Evolutionary conservation across 1,140 invertebrate genomes (phyloP).

Genomic region (Euwallacea fornicatus): DNA sequence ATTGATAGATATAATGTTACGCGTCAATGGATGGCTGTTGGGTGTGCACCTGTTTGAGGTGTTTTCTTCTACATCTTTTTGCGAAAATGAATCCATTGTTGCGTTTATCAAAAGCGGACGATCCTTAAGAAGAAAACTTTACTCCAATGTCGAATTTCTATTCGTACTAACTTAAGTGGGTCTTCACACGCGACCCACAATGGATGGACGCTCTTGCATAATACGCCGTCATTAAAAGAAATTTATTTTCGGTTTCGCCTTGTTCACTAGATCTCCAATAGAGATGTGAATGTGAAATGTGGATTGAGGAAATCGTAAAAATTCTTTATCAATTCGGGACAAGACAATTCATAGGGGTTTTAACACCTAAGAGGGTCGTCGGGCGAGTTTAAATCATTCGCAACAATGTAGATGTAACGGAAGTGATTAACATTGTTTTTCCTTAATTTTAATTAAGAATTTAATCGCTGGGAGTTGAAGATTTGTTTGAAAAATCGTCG

Average conservation of each 20-base stretch:
- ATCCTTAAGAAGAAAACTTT: too few relatives aligned
- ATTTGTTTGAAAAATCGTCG: too few relatives aligned
- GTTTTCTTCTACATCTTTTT: too few relatives aligned
- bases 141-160: too few relatives aligned
- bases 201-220: conserved; percentile 26
- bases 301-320: conserved; percentile 12
- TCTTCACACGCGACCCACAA: conserved; percentile 26
- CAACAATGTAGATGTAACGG: too few relatives aligned
- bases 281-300: conserved; percentile 23
- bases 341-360: conserved; percentile 17
- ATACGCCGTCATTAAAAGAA: conserved; percentile 26
- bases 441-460: too few relatives aligned
- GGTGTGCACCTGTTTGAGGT: not conserved
- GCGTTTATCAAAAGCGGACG: too few relatives aligned
- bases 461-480: too few relatives aligned
- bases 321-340: conserved; percentile 15
- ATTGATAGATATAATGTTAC: not conserved
- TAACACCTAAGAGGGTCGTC: conserved; percentile 4
- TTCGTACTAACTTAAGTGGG: not conserved
- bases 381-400: not conserved
- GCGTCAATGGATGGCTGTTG: not conserved
- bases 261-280: conserved; percentile 28
- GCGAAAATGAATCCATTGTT: too few relatives aligned
- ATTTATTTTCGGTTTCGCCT: conserved; percentile 27
- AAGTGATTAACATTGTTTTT: too few relatives aligned